phyloP scores from a whole-genome alignment of 2,888 invertebrate species.

The Caenorhabditis zanzibari region DNA sequence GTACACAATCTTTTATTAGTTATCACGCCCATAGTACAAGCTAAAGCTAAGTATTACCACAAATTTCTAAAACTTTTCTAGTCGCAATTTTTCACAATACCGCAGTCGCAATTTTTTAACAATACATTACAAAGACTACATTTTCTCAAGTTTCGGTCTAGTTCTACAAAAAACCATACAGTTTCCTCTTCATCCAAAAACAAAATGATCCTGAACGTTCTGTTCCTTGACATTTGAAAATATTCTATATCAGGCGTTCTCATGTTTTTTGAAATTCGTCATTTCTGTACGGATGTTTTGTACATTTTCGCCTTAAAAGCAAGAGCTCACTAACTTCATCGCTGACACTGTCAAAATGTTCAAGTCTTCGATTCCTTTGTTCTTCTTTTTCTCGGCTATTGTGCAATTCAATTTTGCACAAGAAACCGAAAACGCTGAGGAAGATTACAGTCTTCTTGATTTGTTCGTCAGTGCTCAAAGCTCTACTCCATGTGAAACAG shows the following conservation, averaged over 20 bases:
- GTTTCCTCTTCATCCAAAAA: no score
- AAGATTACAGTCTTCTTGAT: neutral
- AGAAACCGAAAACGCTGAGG: no score
- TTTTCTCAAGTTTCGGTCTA: no score
- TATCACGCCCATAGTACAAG: no score
- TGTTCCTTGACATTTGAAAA: neutral
- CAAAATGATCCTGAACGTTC: neutral
- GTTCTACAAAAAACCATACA: no score
- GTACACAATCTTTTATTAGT: no score
- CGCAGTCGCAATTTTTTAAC: no score
- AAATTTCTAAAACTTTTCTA: no score
- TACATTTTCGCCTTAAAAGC: neutral
- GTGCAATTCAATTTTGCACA: neutral
- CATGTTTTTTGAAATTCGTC: neutral
- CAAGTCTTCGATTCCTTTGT: neutral
- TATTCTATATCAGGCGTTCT: neutral
- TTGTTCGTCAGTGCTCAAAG: neutral
- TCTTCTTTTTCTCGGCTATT: neutral
- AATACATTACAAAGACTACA: no score
- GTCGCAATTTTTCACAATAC: no score
- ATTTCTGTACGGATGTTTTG: conserved; percentile 3
- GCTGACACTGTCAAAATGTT: neutral
- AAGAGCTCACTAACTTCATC: neutral
- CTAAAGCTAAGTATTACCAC: no score
- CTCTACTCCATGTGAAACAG: neutral